Conservation (phyloP, 2,888 invertebrate species). For the Nomada lathburiana region DNA sequence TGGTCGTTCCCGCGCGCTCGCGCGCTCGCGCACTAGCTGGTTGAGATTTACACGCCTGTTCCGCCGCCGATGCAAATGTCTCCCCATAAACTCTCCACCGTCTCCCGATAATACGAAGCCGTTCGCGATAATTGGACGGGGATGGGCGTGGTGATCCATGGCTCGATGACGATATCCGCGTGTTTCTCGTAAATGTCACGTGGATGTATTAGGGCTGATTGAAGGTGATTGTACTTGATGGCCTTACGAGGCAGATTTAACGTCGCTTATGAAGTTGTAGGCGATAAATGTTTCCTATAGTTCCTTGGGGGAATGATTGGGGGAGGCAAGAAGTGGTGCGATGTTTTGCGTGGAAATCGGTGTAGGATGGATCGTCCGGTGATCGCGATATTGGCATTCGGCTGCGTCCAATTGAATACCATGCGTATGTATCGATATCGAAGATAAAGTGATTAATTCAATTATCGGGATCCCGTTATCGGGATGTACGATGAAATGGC, state of each 20-base stretch:
- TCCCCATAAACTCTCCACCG: conserved; percentile 45
- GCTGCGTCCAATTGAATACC: no score
- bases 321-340: background rate
- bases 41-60: conserved; percentile 63
- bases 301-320: background rate
- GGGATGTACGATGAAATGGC: no score
- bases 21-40: background rate
- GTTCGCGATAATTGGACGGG: conserved; percentile 65
- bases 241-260: conserved; percentile 6
- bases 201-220: conserved; percentile 10
- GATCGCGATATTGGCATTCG: no score
- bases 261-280: background rate
- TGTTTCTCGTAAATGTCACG: conserved; percentile 19
- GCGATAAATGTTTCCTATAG: conserved; percentile 1
- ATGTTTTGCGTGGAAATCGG: background rate
- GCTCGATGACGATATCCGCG: conserved; percentile 36
- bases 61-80: conserved; percentile 49
- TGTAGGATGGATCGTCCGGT: no score
- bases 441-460: no score
- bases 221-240: conserved; percentile 1
- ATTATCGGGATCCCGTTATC: no score
- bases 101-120: conserved; percentile 57
- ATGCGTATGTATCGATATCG: no score
- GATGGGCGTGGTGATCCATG: conserved; percentile 45
- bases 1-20: background rate